Percentiles rank a stretch among this genome's conserved stretches.
These are phyloP conservation scores for Musca domestica DNA, from an alignment of 1,140 invertebrate species.

Conservation along the genomic window DNA sequence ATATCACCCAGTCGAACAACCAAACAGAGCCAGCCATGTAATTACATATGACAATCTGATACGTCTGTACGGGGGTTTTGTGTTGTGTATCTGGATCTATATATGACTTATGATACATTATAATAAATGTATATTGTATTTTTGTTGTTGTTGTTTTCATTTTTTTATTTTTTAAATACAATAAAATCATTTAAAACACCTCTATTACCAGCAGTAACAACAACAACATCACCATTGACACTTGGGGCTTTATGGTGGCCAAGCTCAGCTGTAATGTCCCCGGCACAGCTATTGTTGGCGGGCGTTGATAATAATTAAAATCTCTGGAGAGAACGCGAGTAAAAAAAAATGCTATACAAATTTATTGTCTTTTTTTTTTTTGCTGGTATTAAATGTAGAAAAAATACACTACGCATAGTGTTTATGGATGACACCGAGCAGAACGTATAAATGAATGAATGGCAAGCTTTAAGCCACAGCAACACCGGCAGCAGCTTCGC, in stretches of 20 bases:
- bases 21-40: no score
- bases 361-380: no score
- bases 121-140: neutral
- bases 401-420: neutral
- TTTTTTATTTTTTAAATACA: constrained; percentile 1
- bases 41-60: no score
- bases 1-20: no score
- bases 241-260: no score
- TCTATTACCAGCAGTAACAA: neutral
- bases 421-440: constrained; percentile 11
- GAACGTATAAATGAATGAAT: no score
- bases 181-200: constrained; percentile 21
- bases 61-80: no score
- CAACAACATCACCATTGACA: no score
- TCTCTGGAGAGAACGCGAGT: neutral
- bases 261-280: no score
- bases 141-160: neutral
- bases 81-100: neutral
- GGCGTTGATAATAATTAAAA: constrained; percentile 9
- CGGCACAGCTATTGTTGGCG: no score
- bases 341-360: no score
- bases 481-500: neutral
- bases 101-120: constrained; percentile 20
- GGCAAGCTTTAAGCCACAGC: no score
- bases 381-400: neutral